Evolutionary conservation across 2,888 invertebrate genomes (phyloP), one percentile per base, ranked within the genome.

Genomic region (Drosophila bunnanda): DNA sequence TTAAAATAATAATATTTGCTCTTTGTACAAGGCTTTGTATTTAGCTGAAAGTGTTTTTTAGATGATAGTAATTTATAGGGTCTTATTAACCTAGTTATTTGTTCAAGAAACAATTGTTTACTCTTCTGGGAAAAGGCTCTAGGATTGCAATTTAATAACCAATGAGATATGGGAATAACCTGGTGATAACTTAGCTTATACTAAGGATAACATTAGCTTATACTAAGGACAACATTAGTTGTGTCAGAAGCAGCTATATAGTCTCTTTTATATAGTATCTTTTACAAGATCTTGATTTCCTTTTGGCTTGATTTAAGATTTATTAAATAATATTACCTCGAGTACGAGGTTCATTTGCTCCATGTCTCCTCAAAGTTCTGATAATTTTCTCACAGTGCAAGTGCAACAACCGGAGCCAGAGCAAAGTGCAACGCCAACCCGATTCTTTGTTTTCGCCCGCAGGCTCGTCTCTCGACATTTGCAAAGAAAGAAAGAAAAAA

Each of bases 381-480:
- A n/a, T n/a, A 20, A 41, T 12, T 60, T 43, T 12, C 6, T 43
- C 32, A 0, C 60, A 60, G 64, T 69, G 61, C 56, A 41, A 53
- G 57, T 34, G 36, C 60, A 74, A 60, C 59, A 64, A 57, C 41
- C 57, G 56, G 39, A 70, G 56, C 48, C 64, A 72, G 56, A 57
- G 64, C 64, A 64, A 70, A 64, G 64, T 64, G 57, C 72, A 70
- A 72, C 71, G 62, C 70, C 71, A 72, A 70, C 70, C 70, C 71
- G 70, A 70, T 70, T 71, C 70, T 53, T 60, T 34, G 64, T 52
- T 71, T 71, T 66, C 30, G 52, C 43, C 64, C 38, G 34, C 50
- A 58, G 66, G 69, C 48, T 48, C 38, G 32, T 62, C 64, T 56
- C 54, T 50, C 53, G 39, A 39, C 58, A 57, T 43, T 58, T 66